Evolutionary conservation across 1,140 invertebrate genomes (phyloP).

Genomic region (Drosophila kohkoa): DNA sequence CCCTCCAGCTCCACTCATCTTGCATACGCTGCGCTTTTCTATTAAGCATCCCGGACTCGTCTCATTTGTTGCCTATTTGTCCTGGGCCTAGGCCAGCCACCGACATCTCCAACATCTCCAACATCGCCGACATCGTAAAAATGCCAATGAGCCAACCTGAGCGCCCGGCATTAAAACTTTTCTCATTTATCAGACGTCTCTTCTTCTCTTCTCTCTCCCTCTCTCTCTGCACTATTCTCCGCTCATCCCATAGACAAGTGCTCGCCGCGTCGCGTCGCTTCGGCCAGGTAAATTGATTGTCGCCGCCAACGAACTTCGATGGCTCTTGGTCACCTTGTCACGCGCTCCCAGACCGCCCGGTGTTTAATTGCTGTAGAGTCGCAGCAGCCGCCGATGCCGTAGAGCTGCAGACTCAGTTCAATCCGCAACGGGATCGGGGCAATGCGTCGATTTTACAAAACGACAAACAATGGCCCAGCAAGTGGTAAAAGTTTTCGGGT

Average conservation of each 20-base stretch:
- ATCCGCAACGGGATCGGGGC: background rate
- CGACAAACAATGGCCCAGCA: constrained; percentile 72
- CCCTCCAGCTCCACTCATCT: constrained; percentile 23
- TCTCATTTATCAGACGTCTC: constrained; percentile 76
- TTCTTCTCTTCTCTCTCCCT: background rate
- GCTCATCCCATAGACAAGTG: background rate
- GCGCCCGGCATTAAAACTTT: constrained; percentile 77
- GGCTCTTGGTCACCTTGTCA: constrained; percentile 75
- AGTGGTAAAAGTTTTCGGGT: constrained; percentile 71
- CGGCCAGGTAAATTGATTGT: constrained; percentile 78
- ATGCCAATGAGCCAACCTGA: constrained; percentile 82
- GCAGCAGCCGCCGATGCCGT: background rate
- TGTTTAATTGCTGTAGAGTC: constrained; percentile 70
- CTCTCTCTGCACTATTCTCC: background rate
- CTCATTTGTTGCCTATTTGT: constrained; percentile 81
- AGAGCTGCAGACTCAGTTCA: background rate
- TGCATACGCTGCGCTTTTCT: constrained; percentile 77
- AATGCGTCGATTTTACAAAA: constrained; percentile 56
- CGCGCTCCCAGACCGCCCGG: constrained; percentile 62
- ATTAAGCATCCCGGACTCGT: constrained; percentile 75
- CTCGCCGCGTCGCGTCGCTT: constrained; percentile 30
- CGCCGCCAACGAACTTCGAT: constrained; percentile 77
- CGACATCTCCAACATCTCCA: background rate
- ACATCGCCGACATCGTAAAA: constrained; percentile 71
- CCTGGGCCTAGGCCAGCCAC: constrained; percentile 37